Percentiles rank a stretch among this genome's conserved stretches.
These are phyloP conservation scores for Tamandua tetradactyla DNA, from an alignment of 2,797 vertebrate species.

Conservation along the genomic window DNA sequence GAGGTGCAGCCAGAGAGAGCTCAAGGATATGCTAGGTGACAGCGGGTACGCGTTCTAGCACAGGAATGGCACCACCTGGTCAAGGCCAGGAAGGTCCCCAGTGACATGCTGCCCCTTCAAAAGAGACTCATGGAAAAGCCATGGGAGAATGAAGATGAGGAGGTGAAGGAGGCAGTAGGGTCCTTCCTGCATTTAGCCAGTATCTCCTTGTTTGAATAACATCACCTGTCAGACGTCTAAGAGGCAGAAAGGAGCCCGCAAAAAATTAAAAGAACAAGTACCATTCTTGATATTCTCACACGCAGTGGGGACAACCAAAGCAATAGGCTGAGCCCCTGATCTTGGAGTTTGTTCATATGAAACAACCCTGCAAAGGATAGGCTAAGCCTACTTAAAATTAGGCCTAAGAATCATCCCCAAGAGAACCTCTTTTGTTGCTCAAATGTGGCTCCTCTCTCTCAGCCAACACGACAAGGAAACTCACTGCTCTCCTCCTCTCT, in stretches of 20 bases:
- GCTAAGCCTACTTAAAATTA: too few relatives aligned
- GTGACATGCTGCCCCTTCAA: conserved; percentile 97
- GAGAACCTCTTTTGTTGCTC: too few relatives aligned
- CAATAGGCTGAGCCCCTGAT: too few relatives aligned
- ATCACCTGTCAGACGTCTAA: conserved; percentile 98
- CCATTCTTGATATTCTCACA: too few relatives aligned
- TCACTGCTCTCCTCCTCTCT: too few relatives aligned
- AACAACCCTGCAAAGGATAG: too few relatives aligned
- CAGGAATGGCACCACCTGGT: conserved; percentile 93
- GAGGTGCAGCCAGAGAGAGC: conserved; percentile 89
- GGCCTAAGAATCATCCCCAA: too few relatives aligned
- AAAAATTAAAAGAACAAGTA: conserved; percentile 95
- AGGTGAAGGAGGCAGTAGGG: conserved; percentile 99
- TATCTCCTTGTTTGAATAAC: conserved; percentile 97
- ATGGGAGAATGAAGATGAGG: conserved; percentile 96
- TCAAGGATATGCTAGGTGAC: conserved; percentile 90
- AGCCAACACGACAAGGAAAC: too few relatives aligned
- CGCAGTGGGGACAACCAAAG: too few relatives aligned
- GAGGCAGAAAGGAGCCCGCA: conserved; percentile 95
- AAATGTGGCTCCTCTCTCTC: too few relatives aligned
- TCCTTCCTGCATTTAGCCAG: conserved; percentile 97
- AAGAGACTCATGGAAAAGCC: conserved; percentile 97
- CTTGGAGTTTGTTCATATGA: too few relatives aligned
- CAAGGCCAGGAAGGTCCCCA: conserved; percentile 90
- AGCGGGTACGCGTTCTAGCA: conserved; percentile 88